A percentile compares a stretch with the other conserved stretches of the same genome.
Evolutionary conservation across 2,888 invertebrate genomes (phyloP).

Genomic region (Coelopa pilipes): DNA sequence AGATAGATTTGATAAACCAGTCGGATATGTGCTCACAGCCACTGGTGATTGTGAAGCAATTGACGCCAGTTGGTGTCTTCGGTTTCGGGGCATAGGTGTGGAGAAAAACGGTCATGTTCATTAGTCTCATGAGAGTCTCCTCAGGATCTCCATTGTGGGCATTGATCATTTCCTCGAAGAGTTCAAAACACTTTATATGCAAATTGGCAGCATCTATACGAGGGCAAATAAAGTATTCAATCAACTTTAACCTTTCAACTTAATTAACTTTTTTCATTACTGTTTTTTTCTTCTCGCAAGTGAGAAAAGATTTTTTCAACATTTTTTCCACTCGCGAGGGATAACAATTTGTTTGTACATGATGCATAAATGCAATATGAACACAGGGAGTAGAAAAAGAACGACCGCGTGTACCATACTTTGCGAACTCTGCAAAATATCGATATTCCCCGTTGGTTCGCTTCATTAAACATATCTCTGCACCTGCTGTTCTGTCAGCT

Average conservation of each 20-base stretch:
- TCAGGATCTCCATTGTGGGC: constrained; percentile 65
- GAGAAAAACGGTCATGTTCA: constrained; percentile 60
- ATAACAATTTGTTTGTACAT: no score
- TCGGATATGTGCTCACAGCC: constrained; percentile 63
- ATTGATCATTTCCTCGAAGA: constrained; percentile 61
- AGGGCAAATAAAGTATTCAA: no score
- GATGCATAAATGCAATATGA: no score
- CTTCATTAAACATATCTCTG: constrained; percentile 26
- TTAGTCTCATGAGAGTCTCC: constrained; percentile 59
- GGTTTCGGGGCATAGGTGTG: constrained; percentile 57
- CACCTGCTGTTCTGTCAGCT: constrained; percentile 22
- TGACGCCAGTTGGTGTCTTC: constrained; percentile 39
- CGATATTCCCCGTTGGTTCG: neutral
- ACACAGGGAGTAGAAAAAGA: no score
- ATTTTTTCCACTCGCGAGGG: no score
- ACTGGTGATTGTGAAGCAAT: constrained; percentile 32
- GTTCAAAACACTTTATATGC: constrained; percentile 61
- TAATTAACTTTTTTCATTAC: no score
- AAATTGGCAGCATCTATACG: constrained; percentile 61
- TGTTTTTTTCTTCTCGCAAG: no score
- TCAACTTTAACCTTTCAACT: no score
- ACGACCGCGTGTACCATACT: no score
- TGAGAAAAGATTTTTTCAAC: no score
- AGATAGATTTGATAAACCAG: constrained; percentile 62
- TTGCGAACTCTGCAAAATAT: neutral